Conservation (phyloP, 2,888 invertebrate genomes). For the Argyra leucocephala region DNA sequence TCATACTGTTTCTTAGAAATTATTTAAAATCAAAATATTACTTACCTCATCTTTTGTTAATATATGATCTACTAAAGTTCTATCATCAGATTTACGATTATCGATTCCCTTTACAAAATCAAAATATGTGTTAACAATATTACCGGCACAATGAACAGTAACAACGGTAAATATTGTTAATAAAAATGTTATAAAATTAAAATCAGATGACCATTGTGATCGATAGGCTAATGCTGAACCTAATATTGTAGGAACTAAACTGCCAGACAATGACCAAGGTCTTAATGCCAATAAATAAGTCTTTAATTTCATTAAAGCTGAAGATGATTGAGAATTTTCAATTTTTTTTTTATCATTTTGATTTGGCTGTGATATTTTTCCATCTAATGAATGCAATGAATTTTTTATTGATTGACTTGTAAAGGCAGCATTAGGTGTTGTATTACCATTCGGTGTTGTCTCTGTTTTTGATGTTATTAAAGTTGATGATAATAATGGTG, state of each 20-base stretch:
- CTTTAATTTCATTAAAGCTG: slow-evolving; percentile 70
- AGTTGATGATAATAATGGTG: too few species aligned
- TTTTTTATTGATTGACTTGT: too few species aligned
- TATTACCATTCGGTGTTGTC: too few species aligned
- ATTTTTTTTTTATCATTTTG: too few species aligned
- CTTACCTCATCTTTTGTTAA: slow-evolving; percentile 60
- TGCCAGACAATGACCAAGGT: slow-evolving; percentile 90
- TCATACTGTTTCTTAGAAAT: too few species aligned
- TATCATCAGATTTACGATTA: slow-evolving; percentile 83
- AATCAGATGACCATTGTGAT: slow-evolving; percentile 61
- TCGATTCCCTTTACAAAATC: slow-evolving; percentile 92
- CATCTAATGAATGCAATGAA: too few species aligned
- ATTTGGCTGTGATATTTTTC: too few species aligned
- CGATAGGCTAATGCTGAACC: slow-evolving; percentile 85
- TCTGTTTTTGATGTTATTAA: too few species aligned
- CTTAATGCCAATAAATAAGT: slow-evolving; percentile 80
- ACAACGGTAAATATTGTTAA: slow-evolving; percentile 78
- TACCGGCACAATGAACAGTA: slow-evolving; percentile 91
- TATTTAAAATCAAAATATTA: slow-evolving; percentile 7
- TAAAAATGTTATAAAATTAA: slow-evolving; percentile 69
- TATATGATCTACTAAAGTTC: slow-evolving; percentile 88
- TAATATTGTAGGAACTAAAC: slow-evolving; percentile 79
- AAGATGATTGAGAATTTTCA: slow-evolving; percentile 15
- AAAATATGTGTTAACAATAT: slow-evolving; percentile 92
- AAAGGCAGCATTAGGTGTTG: too few species aligned